Evolutionary conservation across 2,888 invertebrate species (phyloP).

Genomic region (Chirona hameri): DNA sequence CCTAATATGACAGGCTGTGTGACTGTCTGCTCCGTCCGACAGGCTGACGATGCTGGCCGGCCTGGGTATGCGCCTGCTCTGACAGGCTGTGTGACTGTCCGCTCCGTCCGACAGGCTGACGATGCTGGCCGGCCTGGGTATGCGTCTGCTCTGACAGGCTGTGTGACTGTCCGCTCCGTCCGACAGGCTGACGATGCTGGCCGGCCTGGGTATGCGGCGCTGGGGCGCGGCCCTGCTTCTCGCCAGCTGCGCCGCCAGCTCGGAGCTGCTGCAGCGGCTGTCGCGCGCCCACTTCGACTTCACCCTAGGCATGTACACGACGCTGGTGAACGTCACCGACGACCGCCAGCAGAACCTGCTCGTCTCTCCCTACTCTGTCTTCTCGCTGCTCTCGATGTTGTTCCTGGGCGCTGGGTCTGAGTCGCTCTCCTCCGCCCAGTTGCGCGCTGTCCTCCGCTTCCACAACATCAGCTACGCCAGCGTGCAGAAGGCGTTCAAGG

Average conservation of each 20-base stretch:
- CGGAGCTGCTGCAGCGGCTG: constrained; percentile 33
- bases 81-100: no score
- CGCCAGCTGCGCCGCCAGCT: neutral
- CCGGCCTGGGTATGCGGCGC: neutral
- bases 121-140: neutral
- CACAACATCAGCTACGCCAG: constrained; percentile 41
- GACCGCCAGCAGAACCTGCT: constrained; percentile 31
- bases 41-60: neutral
- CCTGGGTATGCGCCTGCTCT: neutral
- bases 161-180: neutral
- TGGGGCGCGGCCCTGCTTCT: neutral
- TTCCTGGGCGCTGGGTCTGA: constrained; percentile 43
- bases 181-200: neutral
- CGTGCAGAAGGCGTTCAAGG: constrained; percentile 42
- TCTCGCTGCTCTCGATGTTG: constrained; percentile 43
- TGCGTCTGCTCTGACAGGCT: neutral
- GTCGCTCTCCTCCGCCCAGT: constrained; percentile 42
- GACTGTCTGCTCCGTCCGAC: neutral
- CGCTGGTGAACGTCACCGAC: constrained; percentile 41
- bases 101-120: neutral
- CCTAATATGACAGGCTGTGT: no score
- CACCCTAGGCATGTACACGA: constrained; percentile 42
- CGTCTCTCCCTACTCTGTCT: constrained; percentile 41
- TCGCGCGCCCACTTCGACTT: constrained; percentile 45
- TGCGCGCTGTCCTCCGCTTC: constrained; percentile 43